These are phyloP conservation scores for Lepilemur ruficaudatus DNA, from an alignment of 2,797 vertebrate species.

Conservation along the genomic window DNA sequence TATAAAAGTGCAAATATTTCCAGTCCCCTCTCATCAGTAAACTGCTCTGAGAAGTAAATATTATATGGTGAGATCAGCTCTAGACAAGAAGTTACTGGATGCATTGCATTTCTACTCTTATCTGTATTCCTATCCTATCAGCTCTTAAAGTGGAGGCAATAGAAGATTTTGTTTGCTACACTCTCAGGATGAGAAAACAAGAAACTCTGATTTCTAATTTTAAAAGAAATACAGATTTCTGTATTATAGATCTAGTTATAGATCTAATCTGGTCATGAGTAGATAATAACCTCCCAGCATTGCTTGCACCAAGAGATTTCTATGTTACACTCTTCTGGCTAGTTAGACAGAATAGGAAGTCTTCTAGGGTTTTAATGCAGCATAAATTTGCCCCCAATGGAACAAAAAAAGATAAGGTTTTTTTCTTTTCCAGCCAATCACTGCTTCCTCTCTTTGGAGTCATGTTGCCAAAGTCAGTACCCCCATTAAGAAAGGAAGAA, in stretches of 20 bases:
- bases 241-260: background rate
- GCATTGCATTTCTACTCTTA: background rate
- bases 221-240: background rate
- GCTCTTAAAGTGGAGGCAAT: background rate
- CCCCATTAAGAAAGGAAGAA: background rate
- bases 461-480: background rate
- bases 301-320: background rate
- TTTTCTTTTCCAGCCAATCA: background rate
- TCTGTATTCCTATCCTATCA: background rate
- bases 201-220: background rate
- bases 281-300: background rate
- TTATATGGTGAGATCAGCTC: background rate
- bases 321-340: background rate
- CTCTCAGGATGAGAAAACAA: background rate
- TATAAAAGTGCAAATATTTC: background rate
- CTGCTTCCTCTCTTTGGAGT: background rate
- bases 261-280: background rate
- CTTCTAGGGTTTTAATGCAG: background rate
- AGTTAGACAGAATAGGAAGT: constrained; percentile 9
- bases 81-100: background rate
- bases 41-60: background rate
- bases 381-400: background rate
- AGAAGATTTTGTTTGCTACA: background rate
- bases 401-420: background rate
- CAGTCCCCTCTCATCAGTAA: background rate